Evolutionary conservation across 2,113 vertebrate species (phyloP).

Genomic region (Eulacestoma nigropectus): DNA sequence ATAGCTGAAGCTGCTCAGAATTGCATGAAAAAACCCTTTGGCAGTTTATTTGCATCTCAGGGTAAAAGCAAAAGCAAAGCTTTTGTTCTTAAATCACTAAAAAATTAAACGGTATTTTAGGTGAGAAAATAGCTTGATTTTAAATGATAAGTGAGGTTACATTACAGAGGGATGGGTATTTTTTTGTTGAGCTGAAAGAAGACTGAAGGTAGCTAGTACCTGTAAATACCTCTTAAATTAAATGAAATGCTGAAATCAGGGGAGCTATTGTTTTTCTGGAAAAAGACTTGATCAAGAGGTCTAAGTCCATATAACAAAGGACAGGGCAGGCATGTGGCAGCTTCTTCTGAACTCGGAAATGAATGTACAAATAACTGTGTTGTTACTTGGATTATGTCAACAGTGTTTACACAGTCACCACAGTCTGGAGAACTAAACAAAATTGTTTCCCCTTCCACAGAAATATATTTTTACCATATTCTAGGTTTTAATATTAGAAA

Average conservation of each 20-base stretch:
- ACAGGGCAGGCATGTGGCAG: background rate
- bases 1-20: background rate
- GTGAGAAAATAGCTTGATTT: background rate
- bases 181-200: background rate
- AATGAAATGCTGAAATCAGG: background rate
- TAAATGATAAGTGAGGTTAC: background rate
- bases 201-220: background rate
- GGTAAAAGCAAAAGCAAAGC: background rate
- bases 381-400: background rate
- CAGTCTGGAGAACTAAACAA: background rate
- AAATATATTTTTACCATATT: background rate
- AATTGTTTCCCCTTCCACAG: background rate
- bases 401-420: background rate
- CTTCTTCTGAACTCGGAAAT: background rate
- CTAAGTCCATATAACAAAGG: background rate
- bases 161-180: background rate
- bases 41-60: background rate
- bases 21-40: background rate
- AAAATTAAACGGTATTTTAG: background rate
- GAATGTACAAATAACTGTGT: background rate
- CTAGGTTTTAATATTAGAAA: background rate
- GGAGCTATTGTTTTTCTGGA: background rate
- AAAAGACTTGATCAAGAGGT: background rate
- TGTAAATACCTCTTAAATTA: background rate
- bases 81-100: background rate